Evolutionary conservation across 1,140 invertebrate genomes (phyloP), one percentile per base, ranked within the genome.

Genomic region (Monochamus saltuarius): DNA sequence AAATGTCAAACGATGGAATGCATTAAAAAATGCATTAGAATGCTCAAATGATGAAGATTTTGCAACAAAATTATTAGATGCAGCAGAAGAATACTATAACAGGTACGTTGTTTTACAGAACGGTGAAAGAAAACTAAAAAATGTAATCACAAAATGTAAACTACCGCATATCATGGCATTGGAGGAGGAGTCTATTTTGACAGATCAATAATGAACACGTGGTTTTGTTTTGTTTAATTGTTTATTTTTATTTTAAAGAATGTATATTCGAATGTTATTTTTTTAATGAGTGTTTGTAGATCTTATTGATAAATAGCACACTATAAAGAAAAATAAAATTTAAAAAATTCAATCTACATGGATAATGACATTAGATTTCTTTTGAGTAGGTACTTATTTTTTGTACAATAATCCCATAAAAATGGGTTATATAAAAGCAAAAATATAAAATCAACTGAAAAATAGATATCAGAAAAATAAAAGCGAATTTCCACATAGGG

Each of bases 41-140:
- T 78, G 76, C 62, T 77, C 75, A 56, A 78, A 75, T 51, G 78
- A 81, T 51, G 78, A 78, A 38, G 76, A 79, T 61, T 80, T 81
- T 66, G 75, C 78, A 0, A 74, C 72, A 16, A 76, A 77, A 59
- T 65, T 81, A n/a, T 65, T 81, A 9, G 79, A 78, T 63, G 66
- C 79, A 46, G 78, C 78, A 17, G 72, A 79, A 38, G 78, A 79
- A 58, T 74, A 79, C 42, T 40, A 65, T 14, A 45, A 67, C 17
- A 65, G 61, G 70, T 73, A 67, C 62, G 59, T 67, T 53, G 37
- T 57, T 77, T 75, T 72, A 78, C 61, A 76, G 75, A 60, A 58
- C 58, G 47, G 55, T 61, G 53, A 49, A 49, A 56, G 42, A 56
- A 52, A 61, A 47, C 51, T 53, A 34, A 60, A 50, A 22, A 61